phyloP scores from a whole-genome alignment of 2,888 invertebrate genomes.

The Lasiommata megera region DNA sequence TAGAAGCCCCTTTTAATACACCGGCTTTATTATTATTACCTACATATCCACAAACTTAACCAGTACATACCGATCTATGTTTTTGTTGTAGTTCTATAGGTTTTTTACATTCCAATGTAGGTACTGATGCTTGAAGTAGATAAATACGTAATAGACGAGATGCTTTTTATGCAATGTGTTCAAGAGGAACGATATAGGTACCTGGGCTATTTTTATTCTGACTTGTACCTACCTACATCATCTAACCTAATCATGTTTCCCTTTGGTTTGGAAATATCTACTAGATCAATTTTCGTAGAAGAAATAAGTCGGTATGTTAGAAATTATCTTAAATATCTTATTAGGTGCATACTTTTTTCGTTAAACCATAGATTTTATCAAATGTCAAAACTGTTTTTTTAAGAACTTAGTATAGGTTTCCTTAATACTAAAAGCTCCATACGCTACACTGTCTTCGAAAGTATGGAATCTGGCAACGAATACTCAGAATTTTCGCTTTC shows the following conservation, averaged over 20 bases:
- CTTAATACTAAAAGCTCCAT: not conserved
- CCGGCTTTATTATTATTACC: slow-evolving; percentile 6
- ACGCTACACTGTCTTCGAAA: not conserved
- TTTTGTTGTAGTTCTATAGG: not conserved
- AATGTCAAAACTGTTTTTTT: not conserved
- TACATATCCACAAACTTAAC: not conserved
- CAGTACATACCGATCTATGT: not conserved
- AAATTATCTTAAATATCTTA: too few relatives aligned
- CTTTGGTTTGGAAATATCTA: not conserved
- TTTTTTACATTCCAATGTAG: slow-evolving; percentile 8
- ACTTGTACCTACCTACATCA: not conserved
- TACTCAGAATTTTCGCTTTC: slow-evolving; percentile 52
- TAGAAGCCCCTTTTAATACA: not conserved
- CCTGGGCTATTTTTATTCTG: not conserved
- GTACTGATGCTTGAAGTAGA: slow-evolving; percentile 6
- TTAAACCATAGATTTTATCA: too few relatives aligned
- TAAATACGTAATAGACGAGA: not conserved
- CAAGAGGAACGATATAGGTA: not conserved
- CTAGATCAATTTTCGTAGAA: not conserved
- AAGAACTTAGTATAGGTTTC: not conserved
- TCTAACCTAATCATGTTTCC: not conserved
- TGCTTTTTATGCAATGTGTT: not conserved
- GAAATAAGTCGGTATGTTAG: too few relatives aligned
- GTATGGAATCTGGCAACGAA: slow-evolving; percentile 24
- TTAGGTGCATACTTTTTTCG: too few relatives aligned